Conservation (phyloP, 2,888 invertebrate species). For the Hirtodrosophila trivittata region DNA sequence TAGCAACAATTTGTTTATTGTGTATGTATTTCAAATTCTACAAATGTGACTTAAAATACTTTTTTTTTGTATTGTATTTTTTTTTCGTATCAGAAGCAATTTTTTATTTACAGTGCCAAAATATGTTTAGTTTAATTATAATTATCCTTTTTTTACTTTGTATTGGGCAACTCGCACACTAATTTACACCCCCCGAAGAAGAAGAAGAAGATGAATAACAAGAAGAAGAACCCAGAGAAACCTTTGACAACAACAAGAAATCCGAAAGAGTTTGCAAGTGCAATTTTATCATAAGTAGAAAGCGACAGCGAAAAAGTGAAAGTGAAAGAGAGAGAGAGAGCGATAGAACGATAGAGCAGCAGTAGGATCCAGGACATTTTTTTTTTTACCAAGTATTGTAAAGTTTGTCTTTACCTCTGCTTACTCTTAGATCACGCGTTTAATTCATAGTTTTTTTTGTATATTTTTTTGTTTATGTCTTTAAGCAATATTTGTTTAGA, state of each 20-base stretch:
- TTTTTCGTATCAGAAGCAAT: conserved; percentile 54
- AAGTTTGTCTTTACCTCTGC: conserved; percentile 42
- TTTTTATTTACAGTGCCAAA: conserved; percentile 81
- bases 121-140: conserved; percentile 78
- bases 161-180: conserved; percentile 14
- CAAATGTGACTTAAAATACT: conserved; percentile 9
- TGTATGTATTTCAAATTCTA: conserved; percentile 49
- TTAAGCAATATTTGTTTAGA: conserved; percentile 49
- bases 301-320: too few species aligned
- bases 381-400: conserved; percentile 28
- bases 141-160: conserved; percentile 44
- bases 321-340: too few species aligned
- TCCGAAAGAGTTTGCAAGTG: background rate
- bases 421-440: conserved; percentile 9
- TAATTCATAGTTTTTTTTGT: conserved; percentile 46
- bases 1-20: conserved; percentile 27
- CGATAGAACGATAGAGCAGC: too few species aligned
- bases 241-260: background rate
- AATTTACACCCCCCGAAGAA: conserved; percentile 2
- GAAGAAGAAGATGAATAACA: too few species aligned
- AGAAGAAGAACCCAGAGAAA: too few species aligned
- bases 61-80: conserved; percentile 35
- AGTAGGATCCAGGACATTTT: background rate
- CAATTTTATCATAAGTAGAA: background rate
- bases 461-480: conserved; percentile 46